A percentile compares a stretch with the other conserved stretches of the same genome.
These are phyloP conservation scores for Hypomecis atomaria DNA, from an alignment of 2,888 invertebrate species.

Conservation along the genomic window DNA sequence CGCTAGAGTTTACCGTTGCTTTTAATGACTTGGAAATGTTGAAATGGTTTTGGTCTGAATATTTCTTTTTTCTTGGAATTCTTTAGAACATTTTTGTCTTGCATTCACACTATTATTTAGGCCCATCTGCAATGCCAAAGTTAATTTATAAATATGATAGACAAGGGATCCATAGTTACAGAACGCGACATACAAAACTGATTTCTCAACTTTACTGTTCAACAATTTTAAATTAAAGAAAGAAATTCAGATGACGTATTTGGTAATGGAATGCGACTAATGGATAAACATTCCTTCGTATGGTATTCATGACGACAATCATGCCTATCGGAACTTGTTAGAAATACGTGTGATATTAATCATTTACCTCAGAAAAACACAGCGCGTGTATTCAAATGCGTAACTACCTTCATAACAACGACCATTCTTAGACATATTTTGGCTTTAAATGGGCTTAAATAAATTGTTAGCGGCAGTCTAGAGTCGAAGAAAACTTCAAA, in stretches of 20 bases:
- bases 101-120: not conserved
- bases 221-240: conserved; percentile 6
- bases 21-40: conserved; percentile 24
- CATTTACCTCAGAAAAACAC: not conserved
- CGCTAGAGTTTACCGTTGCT: conserved; percentile 28
- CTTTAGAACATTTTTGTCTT: not conserved
- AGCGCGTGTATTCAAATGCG: not conserved
- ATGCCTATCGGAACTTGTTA: conserved; percentile 8
- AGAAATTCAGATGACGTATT: conserved; percentile 17
- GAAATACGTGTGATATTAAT: conserved; percentile 1
- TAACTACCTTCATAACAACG: not conserved
- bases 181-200: not conserved
- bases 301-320: conserved; percentile 16
- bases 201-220: not conserved
- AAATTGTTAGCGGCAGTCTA: no score
- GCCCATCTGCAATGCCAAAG: no score
- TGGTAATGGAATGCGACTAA: conserved; percentile 20
- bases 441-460: no score
- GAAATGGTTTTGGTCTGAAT: conserved; percentile 10
- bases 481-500: conserved; percentile 1
- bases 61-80: not conserved
- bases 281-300: conserved; percentile 20
- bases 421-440: not conserved
- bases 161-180: no score
- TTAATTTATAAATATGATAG: no score